Evolutionary conservation across 2,113 vertebrate species (phyloP), one percentile per base, ranked within the genome.

Genomic region (Heterocephalus glaber): DNA sequence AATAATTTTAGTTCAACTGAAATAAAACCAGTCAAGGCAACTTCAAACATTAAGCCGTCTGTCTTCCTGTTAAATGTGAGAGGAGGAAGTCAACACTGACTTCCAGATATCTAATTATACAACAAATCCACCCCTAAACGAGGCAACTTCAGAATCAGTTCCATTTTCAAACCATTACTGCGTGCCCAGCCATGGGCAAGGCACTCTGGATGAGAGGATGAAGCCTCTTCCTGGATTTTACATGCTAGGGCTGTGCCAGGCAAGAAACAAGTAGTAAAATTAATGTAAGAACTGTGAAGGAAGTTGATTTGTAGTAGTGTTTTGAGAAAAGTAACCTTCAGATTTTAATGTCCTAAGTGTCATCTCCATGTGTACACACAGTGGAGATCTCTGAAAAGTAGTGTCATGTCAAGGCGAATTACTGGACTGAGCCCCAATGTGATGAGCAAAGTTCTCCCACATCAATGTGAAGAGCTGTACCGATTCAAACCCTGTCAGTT

Each of bases 1-100:
- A 74, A 84, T 80, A 74, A 9, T 60, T 87, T 90, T 92, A 86
- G 84, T 92, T 79, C 19, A 72, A 41, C 33, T 76, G 90, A 89
- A 83, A 70, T 81, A 66, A 70, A 96, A 60, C n/a, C 35, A 65
- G 6, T 61, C n/a, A 85, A 30, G 33, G 56, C 44, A 68, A 65
- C 13, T 54, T 94, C 54, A 77, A 30, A 38, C 3, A 66, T 88
- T 94, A 74, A 70, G 20, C 88, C 80, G 30, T 33, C 38, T 54
- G 30, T n/a, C 81, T 92, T 87, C 52, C 65, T 88, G 5, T 60
- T 60, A 89, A 86, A 79, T 70, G 10, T 52, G 16, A 90, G 38
- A 61, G 26, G 24, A 54, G 54, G 44, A 91, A 94, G 30, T 94
- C 26, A 47, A 2, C 41, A 74, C 22, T 41, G 41, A 56, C 49